Evolutionary conservation across 2,797 vertebrate genomes (phyloP).

Genomic region (Sciurus carolinensis): DNA sequence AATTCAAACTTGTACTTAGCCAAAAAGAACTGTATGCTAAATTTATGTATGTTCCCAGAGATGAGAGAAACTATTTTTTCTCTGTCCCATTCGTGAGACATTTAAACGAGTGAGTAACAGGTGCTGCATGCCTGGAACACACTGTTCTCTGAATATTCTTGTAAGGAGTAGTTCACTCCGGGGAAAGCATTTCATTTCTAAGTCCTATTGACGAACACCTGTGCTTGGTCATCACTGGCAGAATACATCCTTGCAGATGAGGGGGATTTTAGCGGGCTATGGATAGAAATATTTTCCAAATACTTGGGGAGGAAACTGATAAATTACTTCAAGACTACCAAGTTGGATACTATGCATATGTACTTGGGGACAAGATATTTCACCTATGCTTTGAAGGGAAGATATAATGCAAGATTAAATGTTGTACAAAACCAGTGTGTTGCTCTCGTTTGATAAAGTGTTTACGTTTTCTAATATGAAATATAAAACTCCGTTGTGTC

Average conservation of each 20-base stretch:
- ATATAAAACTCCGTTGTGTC: not conserved
- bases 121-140: conserved; percentile 78
- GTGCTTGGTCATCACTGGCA: conserved; percentile 62
- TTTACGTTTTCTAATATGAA: conserved; percentile 35
- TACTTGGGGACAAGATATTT: not conserved
- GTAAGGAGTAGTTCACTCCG: conserved; percentile 78
- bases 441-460: not conserved
- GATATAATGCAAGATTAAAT: not conserved
- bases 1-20: conserved; percentile 73
- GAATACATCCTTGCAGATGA: not conserved
- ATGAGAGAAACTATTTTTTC: conserved; percentile 82
- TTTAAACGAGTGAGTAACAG: conserved; percentile 83
- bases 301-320: not conserved
- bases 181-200: conserved; percentile 73
- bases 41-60: conserved; percentile 77
- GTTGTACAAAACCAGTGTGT: not conserved
- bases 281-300: conserved; percentile 36
- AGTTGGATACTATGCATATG: not conserved
- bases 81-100: conserved; percentile 78
- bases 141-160: conserved; percentile 78
- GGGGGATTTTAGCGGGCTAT: not conserved
- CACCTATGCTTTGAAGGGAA: not conserved
- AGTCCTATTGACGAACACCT: conserved; percentile 63
- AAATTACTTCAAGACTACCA: not conserved
- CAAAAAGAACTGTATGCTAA: conserved; percentile 78